Conservation (phyloP, 2,797 vertebrate genomes). For the Erethizon dorsatum region DNA sequence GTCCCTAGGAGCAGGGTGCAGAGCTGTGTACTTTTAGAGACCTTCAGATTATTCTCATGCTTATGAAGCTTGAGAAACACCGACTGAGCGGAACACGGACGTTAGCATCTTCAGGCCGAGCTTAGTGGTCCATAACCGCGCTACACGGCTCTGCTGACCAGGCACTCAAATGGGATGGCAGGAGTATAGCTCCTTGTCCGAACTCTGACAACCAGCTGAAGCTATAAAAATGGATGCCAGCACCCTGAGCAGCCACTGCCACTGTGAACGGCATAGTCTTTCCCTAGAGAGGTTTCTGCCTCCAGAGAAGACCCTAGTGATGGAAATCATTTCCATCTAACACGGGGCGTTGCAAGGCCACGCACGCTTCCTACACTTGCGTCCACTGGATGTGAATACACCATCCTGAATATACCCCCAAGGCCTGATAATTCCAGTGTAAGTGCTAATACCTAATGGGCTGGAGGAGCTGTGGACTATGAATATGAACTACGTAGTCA, state of each 20-base stretch:
- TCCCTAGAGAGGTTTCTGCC: neutral
- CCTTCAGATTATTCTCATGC: neutral
- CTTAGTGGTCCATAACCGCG: neutral
- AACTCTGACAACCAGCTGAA: neutral
- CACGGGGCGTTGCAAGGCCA: neutral
- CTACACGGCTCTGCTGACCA: neutral
- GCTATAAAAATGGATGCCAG: neutral
- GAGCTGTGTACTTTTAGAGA: neutral
- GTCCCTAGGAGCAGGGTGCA: neutral
- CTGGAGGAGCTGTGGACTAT: neutral
- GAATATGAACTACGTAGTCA: neutral
- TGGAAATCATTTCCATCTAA: neutral
- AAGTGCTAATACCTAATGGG: neutral
- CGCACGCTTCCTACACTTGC: neutral
- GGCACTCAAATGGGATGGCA: neutral
- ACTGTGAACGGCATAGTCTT: neutral
- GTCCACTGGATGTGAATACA: neutral
- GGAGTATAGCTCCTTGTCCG: neutral
- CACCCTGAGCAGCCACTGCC: neutral
- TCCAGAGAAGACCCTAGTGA: neutral
- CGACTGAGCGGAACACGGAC: neutral
- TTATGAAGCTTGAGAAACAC: neutral
- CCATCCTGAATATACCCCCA: neutral
- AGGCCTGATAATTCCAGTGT: neutral
- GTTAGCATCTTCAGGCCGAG: neutral